Evolutionary conservation across 2,797 vertebrate species (phyloP), one percentile per base, ranked within the genome.

Genomic region (Arctocebus calabarensis): DNA sequence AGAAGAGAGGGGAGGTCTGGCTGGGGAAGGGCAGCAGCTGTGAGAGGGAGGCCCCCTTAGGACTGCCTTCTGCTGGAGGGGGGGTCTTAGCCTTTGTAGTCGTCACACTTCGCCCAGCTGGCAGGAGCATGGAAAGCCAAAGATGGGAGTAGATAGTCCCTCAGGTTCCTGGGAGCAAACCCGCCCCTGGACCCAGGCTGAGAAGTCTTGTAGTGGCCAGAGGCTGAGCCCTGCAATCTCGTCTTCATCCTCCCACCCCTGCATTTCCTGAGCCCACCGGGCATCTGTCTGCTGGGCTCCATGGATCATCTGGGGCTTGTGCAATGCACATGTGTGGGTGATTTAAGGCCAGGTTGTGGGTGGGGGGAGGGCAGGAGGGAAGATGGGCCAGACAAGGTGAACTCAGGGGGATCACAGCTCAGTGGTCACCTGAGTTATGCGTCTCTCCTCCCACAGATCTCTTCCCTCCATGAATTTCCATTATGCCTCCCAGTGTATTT

Each of bases 371-470:
- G 2, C 2, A 1, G 59, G 84, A 52, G 68, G 52, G 68, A 29
- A 90, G 88, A 87, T 9, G 1, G 62, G 68, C 83, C 84, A 59
- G 96, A 85, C 81, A 91, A 92, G 92, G 77, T 93, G 94, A 96
- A 94, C 81, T 75, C 83, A 4, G 0, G 40, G 52, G 78, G 77
- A 48, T 64, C 95, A 96, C 90, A 96, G 96, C 94, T 96, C 97
- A 88, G 75, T 89, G 94, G 87, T 57, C 88, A 77, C 84, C 97
- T 97, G 97, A 96, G 45, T 97, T 97, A 97, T 48, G 96, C 86
- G 88, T 70, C 74, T 75, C 85, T 87, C 82, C 75, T 40, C 62
- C 40, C 94, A 86, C 61, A 83, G 62, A 88, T 90, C 92, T 96
- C 77, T 71, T 81, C 62, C 52, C 62, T 68, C 68, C 70, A 7